Percentiles rank a stretch among this genome's conserved stretches.
Evolutionary conservation across 2,797 vertebrate species (phyloP).

Genomic region (Helarctos malayanus): DNA sequence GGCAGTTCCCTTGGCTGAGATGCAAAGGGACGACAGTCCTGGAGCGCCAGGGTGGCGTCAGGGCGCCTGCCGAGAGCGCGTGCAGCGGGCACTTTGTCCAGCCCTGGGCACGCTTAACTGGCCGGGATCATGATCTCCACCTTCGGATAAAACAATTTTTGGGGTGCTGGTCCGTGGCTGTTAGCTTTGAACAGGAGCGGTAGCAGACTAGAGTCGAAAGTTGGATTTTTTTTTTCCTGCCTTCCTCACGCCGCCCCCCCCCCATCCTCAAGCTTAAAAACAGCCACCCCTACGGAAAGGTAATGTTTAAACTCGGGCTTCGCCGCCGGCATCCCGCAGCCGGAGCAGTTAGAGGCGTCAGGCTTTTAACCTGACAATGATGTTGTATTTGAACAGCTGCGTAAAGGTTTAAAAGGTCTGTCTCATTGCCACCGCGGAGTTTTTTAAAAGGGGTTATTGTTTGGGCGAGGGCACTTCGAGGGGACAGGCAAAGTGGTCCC

Average conservation of each 20-base stretch:
- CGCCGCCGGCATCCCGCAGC: slow-evolving; percentile 74
- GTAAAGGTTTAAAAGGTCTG: slow-evolving; percentile 92
- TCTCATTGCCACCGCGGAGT: slow-evolving; percentile 92
- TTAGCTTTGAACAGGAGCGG: slow-evolving; percentile 56
- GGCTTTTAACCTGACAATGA: slow-evolving; percentile 94
- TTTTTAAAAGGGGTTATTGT: slow-evolving; percentile 90
- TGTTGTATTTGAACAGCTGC: slow-evolving; percentile 94
- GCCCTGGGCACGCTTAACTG: slow-evolving; percentile 84
- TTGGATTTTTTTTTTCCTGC: not conserved
- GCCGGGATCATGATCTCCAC: slow-evolving; percentile 85
- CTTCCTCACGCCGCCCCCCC: not conserved
- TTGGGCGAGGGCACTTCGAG: slow-evolving; percentile 82
- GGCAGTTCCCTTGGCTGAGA: slow-evolving; percentile 82
- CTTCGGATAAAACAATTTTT: slow-evolving; percentile 54
- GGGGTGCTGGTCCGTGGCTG: slow-evolving; percentile 13
- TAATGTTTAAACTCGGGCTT: slow-evolving; percentile 84
- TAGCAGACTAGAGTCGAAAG: slow-evolving; percentile 50
- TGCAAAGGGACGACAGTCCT: slow-evolving; percentile 77
- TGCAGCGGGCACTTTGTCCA: slow-evolving; percentile 80
- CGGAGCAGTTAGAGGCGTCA: slow-evolving; percentile 87
- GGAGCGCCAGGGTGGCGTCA: slow-evolving; percentile 65
- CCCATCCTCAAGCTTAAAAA: slow-evolving; percentile 59
- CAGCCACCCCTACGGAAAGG: slow-evolving; percentile 73
- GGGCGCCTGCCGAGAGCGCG: slow-evolving; percentile 45
- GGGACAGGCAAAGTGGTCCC: slow-evolving; percentile 73